These are phyloP conservation scores for Onthophagus sagittarius DNA, from an alignment of 2,888 invertebrate genomes.

Conservation along the genomic window DNA sequence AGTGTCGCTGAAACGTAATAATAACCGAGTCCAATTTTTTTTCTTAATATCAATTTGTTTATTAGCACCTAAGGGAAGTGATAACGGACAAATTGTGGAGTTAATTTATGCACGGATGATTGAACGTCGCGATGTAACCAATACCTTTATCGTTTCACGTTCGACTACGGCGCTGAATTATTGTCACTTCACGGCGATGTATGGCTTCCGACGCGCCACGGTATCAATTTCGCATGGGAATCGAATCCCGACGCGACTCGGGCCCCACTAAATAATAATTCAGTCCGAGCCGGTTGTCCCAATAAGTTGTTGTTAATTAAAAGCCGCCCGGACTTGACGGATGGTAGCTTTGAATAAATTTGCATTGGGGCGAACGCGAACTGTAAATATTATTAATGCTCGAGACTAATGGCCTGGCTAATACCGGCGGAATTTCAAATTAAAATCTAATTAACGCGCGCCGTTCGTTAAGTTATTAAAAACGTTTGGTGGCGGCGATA, in stretches of 20 bases:
- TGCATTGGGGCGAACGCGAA: neutral
- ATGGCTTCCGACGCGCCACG: neutral
- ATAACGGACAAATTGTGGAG: neutral
- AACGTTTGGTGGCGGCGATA: neutral
- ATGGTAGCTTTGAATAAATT: neutral
- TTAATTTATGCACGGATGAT: neutral
- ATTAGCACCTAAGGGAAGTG: neutral
- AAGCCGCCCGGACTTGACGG: neutral
- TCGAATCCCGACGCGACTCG: neutral
- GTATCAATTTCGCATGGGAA: neutral
- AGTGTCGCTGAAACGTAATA: neutral
- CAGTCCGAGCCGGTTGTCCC: neutral
- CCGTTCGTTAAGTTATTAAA: neutral
- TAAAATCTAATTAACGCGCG: neutral
- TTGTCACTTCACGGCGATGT: neutral
- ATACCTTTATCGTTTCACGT: neutral
- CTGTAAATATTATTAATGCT: neutral
- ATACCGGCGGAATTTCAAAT: neutral
- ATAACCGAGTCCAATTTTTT: neutral
- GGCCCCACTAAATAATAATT: neutral
- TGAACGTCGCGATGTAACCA: neutral
- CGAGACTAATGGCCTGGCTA: neutral
- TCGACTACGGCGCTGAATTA: neutral
- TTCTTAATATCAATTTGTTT: neutral
- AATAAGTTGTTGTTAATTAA: neutral